phyloP scores from a whole-genome alignment of 2,888 invertebrate genomes.

The Uloborus plumipes region DNA sequence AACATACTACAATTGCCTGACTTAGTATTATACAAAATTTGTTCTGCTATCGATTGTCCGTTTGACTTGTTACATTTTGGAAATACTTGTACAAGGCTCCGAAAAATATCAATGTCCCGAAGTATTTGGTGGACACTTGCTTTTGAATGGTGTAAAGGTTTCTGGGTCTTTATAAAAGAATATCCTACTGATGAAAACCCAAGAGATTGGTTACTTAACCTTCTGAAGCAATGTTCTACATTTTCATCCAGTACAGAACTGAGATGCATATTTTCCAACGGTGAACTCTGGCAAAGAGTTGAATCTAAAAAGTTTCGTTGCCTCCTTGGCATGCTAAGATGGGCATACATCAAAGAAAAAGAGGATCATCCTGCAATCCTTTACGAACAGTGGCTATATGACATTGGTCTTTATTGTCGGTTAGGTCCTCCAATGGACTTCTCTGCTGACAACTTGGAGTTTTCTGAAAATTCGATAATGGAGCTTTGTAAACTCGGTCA shows the following conservation, averaged over 20 bases:
- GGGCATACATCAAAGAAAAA: constrained; percentile 30
- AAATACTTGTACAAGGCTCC: constrained; percentile 45
- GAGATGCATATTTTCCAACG: constrained; percentile 27
- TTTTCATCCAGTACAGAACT: constrained; percentile 17
- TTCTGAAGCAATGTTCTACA: constrained; percentile 9
- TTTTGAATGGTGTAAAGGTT: constrained; percentile 43
- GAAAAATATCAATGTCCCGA: constrained; percentile 25
- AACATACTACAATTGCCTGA: constrained; percentile 39
- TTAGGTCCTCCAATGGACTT: constrained; percentile 6
- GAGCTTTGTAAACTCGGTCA: constrained; percentile 41
- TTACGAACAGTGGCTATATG: constrained; percentile 54
- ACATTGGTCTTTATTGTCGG: constrained; percentile 52
- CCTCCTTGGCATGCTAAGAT: constrained; percentile 32
- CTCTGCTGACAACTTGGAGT: not conserved
- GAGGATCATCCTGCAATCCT: constrained; percentile 45
- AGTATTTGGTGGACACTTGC: constrained; percentile 47
- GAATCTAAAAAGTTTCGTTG: constrained; percentile 42
- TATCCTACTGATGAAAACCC: constrained; percentile 23
- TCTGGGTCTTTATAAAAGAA: constrained; percentile 41
- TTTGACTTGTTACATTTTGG: constrained; percentile 60
- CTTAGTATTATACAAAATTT: constrained; percentile 50
- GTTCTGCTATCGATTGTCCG: constrained; percentile 32
- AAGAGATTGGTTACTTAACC: constrained; percentile 48
- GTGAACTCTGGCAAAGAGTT: constrained; percentile 49
- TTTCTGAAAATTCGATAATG: constrained; percentile 9